A percentile compares a stretch with the other conserved stretches of the same genome.
phyloP scores from a whole-genome alignment of 2,797 vertebrate species.

The Rachycentron canadum region DNA sequence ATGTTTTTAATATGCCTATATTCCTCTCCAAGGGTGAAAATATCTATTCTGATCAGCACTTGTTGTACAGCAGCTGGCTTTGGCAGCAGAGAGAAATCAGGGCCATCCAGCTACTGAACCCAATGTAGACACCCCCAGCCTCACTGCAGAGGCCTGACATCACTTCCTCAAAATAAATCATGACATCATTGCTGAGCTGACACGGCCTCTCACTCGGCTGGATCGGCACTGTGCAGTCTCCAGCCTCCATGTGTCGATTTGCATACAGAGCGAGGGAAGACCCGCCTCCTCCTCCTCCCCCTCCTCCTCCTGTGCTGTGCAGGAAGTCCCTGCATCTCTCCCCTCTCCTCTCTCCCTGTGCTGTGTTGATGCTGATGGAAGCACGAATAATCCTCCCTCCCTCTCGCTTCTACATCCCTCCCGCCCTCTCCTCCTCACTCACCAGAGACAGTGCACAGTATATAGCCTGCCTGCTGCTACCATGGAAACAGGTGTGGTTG shows the following conservation, averaged over 20 bases:
- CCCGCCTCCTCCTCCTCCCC: slow-evolving; percentile 63
- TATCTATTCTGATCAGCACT: slow-evolving; percentile 4
- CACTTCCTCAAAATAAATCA: slow-evolving; percentile 89
- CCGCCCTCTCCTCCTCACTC: slow-evolving; percentile 76
- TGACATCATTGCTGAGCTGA: slow-evolving; percentile 84
- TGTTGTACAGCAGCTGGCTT: slow-evolving; percentile 34
- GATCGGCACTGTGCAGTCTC: slow-evolving; percentile 66
- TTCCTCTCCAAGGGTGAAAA: background rate
- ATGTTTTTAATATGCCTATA: background rate
- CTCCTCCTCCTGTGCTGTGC: slow-evolving; percentile 52
- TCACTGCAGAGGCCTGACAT: slow-evolving; percentile 86
- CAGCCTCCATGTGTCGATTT: slow-evolving; percentile 78
- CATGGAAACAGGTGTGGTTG: slow-evolving; percentile 89
- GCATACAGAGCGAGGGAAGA: slow-evolving; percentile 66
- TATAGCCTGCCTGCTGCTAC: slow-evolving; percentile 83
- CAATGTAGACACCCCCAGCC: slow-evolving; percentile 59
- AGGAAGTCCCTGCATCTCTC: slow-evolving; percentile 76
- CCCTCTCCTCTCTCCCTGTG: slow-evolving; percentile 51
- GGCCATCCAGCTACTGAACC: slow-evolving; percentile 39
- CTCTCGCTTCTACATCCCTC: slow-evolving; percentile 59
- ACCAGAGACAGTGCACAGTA: slow-evolving; percentile 81
- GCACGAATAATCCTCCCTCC: slow-evolving; percentile 76
- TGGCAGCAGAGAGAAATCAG: slow-evolving; percentile 19
- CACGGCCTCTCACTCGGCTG: slow-evolving; percentile 71
- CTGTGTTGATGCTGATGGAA: slow-evolving; percentile 78